Conservation (phyloP, 2,797 vertebrate genomes). For the Sebastiscus tertius region DNA sequence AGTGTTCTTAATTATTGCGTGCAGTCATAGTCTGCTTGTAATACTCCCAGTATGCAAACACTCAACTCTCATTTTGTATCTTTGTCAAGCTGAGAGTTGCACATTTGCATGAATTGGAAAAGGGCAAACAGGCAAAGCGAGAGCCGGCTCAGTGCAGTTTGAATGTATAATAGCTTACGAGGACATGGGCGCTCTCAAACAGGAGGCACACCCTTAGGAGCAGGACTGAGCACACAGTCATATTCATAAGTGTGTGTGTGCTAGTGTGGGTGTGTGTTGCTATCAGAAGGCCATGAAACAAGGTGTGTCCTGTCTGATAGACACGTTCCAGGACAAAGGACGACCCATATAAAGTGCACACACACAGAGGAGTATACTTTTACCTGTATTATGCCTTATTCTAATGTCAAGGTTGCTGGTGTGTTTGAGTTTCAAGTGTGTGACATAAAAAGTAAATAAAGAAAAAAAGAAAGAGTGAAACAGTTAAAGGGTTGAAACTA, state of each 20-base stretch:
- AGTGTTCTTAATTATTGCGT: background rate
- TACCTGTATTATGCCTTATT: background rate
- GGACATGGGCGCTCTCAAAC: slow-evolving; percentile 18
- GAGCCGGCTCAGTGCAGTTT: background rate
- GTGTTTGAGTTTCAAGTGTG: background rate
- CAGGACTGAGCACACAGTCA: slow-evolving; percentile 45
- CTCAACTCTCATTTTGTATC: background rate
- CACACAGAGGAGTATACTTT: background rate
- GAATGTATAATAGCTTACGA: slow-evolving; percentile 1
- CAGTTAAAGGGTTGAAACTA: background rate
- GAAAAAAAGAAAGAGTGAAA: background rate
- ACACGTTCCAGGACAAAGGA: slow-evolving; percentile 62
- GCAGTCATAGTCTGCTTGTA: no score
- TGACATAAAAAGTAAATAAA: background rate
- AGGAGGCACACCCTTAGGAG: slow-evolving; percentile 60
- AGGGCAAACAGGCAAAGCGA: background rate
- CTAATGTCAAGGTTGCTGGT: background rate
- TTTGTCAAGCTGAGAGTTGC: slow-evolving; percentile 3
- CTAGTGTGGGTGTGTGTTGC: slow-evolving; percentile 7
- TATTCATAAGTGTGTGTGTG: slow-evolving; percentile 2
- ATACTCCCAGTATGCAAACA: slow-evolving; percentile 26
- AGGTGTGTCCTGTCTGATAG: slow-evolving; percentile 64
- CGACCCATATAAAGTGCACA: slow-evolving; percentile 7
- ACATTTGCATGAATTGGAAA: slow-evolving; percentile 29
- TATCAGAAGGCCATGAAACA: slow-evolving; percentile 62